Conservation (phyloP, 2,888 invertebrate genomes). For the Pomacea canaliculata region DNA sequence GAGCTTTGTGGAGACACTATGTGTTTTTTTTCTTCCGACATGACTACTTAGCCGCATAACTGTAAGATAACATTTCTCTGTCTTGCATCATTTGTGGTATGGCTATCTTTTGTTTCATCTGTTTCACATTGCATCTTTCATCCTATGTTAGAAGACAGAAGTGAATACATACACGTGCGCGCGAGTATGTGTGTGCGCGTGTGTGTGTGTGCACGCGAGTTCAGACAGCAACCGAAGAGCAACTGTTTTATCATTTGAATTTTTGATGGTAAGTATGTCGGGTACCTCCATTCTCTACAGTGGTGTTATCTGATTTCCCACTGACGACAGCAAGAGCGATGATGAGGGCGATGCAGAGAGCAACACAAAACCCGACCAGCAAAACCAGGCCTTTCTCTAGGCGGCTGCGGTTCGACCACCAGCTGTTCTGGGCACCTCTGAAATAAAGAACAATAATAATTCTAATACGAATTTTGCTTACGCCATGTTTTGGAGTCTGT, state of each 20-base stretch:
- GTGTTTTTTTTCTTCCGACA: too few species aligned
- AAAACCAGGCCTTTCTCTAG: conserved; percentile 4
- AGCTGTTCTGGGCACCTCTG: conserved; percentile 3
- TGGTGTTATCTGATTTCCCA: neutral
- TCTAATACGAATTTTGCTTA: neutral
- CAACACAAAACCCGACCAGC: neutral
- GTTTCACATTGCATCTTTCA: too few species aligned
- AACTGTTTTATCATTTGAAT: too few species aligned
- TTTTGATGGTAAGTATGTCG: too few species aligned
- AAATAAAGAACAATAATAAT: neutral
- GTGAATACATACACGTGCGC: neutral
- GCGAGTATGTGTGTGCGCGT: neutral
- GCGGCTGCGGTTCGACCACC: conserved; percentile 2
- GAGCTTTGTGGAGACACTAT: too few species aligned
- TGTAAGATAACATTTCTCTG: too few species aligned
- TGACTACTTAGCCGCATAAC: too few species aligned
- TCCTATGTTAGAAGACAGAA: too few species aligned
- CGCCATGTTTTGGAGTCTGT: too few species aligned
- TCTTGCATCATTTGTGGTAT: too few species aligned
- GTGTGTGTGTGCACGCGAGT: neutral
- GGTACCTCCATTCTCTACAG: too few species aligned
- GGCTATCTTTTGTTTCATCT: too few species aligned
- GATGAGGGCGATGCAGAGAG: conserved; percentile 4
- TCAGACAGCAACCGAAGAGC: neutral
- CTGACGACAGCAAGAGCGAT: conserved; percentile 11